These are phyloP conservation scores for Macropus fuliginosus DNA, from an alignment of 2,797 vertebrate species.

Conservation along the genomic window DNA sequence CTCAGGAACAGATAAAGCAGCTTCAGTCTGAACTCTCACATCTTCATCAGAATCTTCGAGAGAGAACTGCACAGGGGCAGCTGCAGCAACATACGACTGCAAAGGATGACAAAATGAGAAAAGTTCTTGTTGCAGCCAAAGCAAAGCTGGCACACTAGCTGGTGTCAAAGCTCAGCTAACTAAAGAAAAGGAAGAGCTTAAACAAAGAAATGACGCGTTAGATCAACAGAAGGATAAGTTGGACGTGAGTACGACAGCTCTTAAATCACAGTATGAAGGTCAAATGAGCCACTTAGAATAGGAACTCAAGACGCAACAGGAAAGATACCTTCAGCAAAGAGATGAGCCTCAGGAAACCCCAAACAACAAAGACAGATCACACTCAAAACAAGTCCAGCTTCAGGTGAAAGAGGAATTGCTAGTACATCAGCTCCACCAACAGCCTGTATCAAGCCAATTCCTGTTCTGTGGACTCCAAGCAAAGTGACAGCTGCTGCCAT, in stretches of 20 bases:
- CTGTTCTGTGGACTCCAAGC: conserved; percentile 94
- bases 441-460: conserved; percentile 98
- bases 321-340: conserved; percentile 93
- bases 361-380: conserved; percentile 97
- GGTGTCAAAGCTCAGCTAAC: conserved; percentile 91
- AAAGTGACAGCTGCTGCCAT: conserved; percentile 93
- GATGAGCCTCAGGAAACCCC: conserved; percentile 93
- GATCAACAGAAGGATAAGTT: conserved; percentile 93
- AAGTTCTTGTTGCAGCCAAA: conserved; percentile 92
- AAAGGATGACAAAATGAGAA: conserved; percentile 97
- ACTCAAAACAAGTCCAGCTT: conserved; percentile 92
- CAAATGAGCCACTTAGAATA: conserved; percentile 94
- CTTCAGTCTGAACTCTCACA: conserved; percentile 90
- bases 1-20: conserved; percentile 90
- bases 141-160: conserved; percentile 93
- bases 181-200: conserved; percentile 95
- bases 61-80: conserved; percentile 91
- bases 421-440: conserved; percentile 96
- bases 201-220: conserved; percentile 86
- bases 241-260: conserved; percentile 94
- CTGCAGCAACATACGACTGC: conserved; percentile 94
- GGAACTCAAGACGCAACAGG: conserved; percentile 96
- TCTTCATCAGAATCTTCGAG: conserved; percentile 93
- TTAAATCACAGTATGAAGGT: conserved; percentile 97
- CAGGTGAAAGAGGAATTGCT: conserved; percentile 95